Evolutionary conservation across 2,888 invertebrate genomes (phyloP).

Genomic region (Sinodicranocentrus sp.): DNA sequence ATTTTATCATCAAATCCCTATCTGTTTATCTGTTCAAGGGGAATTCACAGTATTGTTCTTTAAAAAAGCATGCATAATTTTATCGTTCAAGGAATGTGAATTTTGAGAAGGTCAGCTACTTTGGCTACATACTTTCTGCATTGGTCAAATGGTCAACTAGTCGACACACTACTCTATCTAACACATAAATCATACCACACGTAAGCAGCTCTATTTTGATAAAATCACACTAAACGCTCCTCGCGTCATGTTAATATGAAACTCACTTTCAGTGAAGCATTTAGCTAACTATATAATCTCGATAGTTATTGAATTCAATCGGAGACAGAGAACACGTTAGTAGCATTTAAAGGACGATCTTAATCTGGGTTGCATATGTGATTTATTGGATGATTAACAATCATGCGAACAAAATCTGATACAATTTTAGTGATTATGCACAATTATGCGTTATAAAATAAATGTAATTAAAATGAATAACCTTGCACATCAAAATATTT

Average conservation of each 20-base stretch:
- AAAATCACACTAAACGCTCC: no score
- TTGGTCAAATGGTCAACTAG: conserved; percentile 23
- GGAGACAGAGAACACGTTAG: no score
- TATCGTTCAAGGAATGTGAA: conserved; percentile 49
- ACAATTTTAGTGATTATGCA: no score
- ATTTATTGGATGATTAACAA: conserved; percentile 33
- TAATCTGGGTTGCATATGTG: conserved; percentile 29
- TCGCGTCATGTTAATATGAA: no score
- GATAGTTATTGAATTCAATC: no score
- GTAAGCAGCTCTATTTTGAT: no score
- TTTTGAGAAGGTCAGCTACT: conserved; percentile 45
- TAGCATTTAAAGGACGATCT: conserved; percentile 6
- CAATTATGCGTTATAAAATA: conserved; percentile 24
- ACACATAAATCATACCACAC: no score
- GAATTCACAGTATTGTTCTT: conserved; percentile 37
- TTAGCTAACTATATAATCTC: no score
- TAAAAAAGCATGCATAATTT: neutral
- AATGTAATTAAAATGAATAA: conserved; percentile 33
- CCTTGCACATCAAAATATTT: conserved; percentile 32
- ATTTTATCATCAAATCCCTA: neutral
- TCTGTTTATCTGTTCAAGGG: conserved; percentile 36
- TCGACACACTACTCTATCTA: neutral
- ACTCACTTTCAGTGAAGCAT: no score
- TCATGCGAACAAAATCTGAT: conserved; percentile 34
- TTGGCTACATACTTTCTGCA: neutral